Conservation (phyloP, 2,888 invertebrate species). For the Nemotelus nigrinus region DNA sequence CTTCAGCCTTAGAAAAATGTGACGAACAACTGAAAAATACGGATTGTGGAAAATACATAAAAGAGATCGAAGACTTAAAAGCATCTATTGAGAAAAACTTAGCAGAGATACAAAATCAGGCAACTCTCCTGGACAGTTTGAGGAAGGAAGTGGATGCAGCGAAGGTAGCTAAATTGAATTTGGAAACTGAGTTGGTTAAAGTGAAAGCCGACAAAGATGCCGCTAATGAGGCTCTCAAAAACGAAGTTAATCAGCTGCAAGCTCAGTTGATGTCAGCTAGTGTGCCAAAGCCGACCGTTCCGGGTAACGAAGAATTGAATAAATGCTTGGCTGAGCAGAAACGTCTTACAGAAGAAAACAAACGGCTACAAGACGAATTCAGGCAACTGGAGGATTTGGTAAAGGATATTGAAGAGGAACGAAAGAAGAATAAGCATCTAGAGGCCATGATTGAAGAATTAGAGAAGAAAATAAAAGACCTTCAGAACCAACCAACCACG, state of each 20-base stretch:
- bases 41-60: neutral
- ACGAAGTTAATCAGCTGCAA: neutral
- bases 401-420: constrained; percentile 56
- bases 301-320: neutral
- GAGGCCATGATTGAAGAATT: constrained; percentile 46
- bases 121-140: neutral
- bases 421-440: constrained; percentile 52
- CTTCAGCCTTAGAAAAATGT: neutral
- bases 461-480: constrained; percentile 44
- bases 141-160: constrained; percentile 7
- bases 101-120: constrained; percentile 4
- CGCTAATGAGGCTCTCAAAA: neutral
- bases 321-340: constrained; percentile 4
- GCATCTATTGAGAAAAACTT: neutral
- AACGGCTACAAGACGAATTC: constrained; percentile 30
- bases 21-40: neutral
- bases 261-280: neutral
- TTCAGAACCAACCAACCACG: neutral
- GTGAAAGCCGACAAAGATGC: constrained; percentile 29
- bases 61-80: constrained; percentile 24
- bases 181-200: constrained; percentile 3
- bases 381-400: constrained; percentile 45
- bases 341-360: constrained; percentile 14
- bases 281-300: neutral
- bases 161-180: neutral